Conservation (phyloP, 2,113 vertebrate species). For the Hippocampus comes region DNA sequence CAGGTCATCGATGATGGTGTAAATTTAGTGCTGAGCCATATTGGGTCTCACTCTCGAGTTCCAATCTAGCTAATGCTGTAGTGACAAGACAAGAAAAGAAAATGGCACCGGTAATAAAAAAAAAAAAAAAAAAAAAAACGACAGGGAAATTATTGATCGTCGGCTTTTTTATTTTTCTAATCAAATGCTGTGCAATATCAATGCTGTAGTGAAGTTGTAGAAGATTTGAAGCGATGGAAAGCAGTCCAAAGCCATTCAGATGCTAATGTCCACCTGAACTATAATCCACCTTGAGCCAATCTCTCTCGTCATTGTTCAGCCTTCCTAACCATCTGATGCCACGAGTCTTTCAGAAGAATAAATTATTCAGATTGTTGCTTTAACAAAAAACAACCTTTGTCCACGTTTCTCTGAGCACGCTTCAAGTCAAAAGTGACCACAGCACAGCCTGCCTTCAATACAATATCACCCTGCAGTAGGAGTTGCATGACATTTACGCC, state of each 20-base stretch:
- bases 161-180: constrained; percentile 5
- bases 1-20: background rate
- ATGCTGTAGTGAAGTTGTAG: background rate
- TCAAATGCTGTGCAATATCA: constrained; percentile 3
- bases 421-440: background rate
- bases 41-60: background rate
- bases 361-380: constrained; percentile 23
- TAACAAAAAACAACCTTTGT: constrained; percentile 25
- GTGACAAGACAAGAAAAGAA: background rate
- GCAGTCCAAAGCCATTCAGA: constrained; percentile 7
- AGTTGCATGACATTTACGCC: constrained; percentile 29
- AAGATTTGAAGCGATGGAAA: background rate
- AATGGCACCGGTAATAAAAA: no score
- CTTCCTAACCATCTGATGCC: constrained; percentile 4
- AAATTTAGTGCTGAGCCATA: background rate
- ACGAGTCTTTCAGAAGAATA: constrained; percentile 42
- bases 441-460: constrained; percentile 11
- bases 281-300: constrained; percentile 18
- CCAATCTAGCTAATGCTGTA: background rate
- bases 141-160: constrained; percentile 30
- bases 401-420: constrained; percentile 1
- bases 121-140: background rate
- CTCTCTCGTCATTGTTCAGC: constrained; percentile 24
- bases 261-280: constrained; percentile 15
- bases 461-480: constrained; percentile 34